These are phyloP conservation scores for Amblyornis subalaris DNA, from an alignment of 2,113 vertebrate species.

Conservation along the genomic window DNA sequence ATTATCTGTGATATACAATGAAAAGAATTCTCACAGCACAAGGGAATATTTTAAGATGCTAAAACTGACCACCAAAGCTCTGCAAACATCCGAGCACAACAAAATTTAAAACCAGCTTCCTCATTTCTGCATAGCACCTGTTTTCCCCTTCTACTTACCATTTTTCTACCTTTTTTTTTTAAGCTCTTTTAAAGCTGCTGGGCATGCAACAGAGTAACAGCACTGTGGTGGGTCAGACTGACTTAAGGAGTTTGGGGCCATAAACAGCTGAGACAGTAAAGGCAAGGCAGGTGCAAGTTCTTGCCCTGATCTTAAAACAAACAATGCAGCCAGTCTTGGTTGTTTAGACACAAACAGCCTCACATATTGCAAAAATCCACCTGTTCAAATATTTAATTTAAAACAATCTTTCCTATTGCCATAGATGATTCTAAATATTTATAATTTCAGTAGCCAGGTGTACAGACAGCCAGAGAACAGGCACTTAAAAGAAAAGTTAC, in stretches of 20 bases:
- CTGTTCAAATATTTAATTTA: background rate
- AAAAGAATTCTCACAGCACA: background rate
- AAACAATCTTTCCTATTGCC: background rate
- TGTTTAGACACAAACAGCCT: background rate
- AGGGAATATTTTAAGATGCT: background rate
- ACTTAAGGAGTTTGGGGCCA: background rate
- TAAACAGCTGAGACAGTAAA: fast-evolving
- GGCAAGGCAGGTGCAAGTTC: background rate
- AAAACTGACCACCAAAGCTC: background rate
- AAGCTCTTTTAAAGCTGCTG: background rate
- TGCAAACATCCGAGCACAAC: fast-evolving
- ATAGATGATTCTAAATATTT: background rate
- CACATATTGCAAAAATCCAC: background rate
- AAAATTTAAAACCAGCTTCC: background rate
- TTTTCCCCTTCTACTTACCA: background rate
- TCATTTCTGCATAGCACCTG: background rate
- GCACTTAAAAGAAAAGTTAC: background rate
- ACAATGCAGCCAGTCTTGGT: background rate
- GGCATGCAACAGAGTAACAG: background rate
- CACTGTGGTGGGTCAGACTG: background rate
- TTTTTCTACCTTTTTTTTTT: background rate
- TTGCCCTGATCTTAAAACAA: background rate
- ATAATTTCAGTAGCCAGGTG: background rate
- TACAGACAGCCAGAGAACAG: background rate
- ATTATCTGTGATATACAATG: background rate